phyloP scores from a whole-genome alignment of 2,113 vertebrate species.

The Xiphophorus maculatus region DNA sequence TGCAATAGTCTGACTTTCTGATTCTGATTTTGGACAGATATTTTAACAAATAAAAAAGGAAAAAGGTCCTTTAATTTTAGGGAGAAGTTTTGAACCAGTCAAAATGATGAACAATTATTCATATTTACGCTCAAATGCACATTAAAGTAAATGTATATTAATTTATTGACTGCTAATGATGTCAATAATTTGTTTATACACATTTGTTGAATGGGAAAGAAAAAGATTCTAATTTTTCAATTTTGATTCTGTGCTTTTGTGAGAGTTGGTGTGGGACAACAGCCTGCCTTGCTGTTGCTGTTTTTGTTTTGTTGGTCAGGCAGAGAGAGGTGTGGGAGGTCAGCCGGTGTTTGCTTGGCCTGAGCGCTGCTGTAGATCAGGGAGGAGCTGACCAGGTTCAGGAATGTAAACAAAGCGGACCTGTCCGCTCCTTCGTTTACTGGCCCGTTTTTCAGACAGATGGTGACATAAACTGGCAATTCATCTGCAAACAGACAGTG shows the following conservation, averaged over 20 bases:
- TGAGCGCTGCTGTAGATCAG: slow-evolving; percentile 53
- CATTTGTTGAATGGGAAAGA: background rate
- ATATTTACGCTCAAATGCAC: no score
- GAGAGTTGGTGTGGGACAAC: background rate
- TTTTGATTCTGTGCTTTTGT: background rate
- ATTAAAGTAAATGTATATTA: background rate
- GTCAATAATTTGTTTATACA: background rate
- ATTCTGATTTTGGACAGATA: no score
- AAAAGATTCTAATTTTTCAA: background rate
- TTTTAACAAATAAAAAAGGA: background rate
- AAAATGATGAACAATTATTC: background rate
- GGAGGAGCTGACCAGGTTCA: slow-evolving; percentile 53
- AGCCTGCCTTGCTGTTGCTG: slow-evolving; percentile 18
- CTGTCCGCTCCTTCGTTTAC: slow-evolving; percentile 8
- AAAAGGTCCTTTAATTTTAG: background rate
- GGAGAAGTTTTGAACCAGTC: background rate
- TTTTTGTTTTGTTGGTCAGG: slow-evolving; percentile 52
- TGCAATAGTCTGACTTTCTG: no score
- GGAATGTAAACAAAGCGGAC: slow-evolving; percentile 71
- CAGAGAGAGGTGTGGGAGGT: slow-evolving; percentile 48
- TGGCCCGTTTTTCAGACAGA: background rate
- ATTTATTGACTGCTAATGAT: background rate
- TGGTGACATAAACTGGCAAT: slow-evolving; percentile 29
- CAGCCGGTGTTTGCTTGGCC: slow-evolving; percentile 50
- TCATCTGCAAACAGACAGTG: slow-evolving; percentile 38